A percentile compares a stretch with the other conserved stretches of the same genome.
phyloP scores from a whole-genome alignment of 2,797 vertebrate species.

The Steatocranus sp. region DNA sequence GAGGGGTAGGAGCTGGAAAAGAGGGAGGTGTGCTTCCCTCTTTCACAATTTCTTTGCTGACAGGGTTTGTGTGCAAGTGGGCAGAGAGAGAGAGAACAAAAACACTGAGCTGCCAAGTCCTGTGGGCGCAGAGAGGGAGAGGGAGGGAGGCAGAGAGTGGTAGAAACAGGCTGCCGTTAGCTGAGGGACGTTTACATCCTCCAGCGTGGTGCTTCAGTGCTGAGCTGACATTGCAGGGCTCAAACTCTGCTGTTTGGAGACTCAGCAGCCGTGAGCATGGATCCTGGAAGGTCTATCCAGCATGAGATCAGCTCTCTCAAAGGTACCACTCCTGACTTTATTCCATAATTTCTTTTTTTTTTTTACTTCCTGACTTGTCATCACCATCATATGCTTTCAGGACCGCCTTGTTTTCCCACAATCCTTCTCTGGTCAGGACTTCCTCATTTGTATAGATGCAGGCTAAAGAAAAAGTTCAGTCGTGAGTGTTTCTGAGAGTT shows the following conservation, averaged over 20 bases:
- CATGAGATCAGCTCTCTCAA: slow-evolving; percentile 88
- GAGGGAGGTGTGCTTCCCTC: slow-evolving; percentile 47
- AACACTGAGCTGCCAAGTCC: slow-evolving; percentile 58
- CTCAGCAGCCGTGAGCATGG: slow-evolving; percentile 60
- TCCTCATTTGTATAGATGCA: slow-evolving; percentile 10
- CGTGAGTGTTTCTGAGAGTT: not conserved
- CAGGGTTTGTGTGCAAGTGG: slow-evolving; percentile 14
- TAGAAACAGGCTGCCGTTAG: not conserved
- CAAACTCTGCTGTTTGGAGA: not conserved
- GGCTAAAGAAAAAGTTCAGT: slow-evolving; percentile 1
- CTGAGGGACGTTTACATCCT: slow-evolving; percentile 32
- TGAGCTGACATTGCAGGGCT: slow-evolving; percentile 42
- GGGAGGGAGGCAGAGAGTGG: not conserved
- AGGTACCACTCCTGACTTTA: slow-evolving; percentile 64
- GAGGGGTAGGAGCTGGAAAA: slow-evolving; percentile 31
- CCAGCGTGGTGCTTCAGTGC: slow-evolving; percentile 5
- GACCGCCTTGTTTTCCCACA: slow-evolving; percentile 53
- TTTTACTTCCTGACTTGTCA: not conserved
- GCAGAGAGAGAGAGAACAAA: slow-evolving; percentile 30
- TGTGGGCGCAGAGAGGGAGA: slow-evolving; percentile 22
- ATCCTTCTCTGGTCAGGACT: slow-evolving; percentile 18
- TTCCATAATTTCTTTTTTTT: not conserved
- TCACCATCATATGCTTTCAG: not conserved
- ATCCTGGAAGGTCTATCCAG: slow-evolving; percentile 83
- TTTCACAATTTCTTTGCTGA: slow-evolving; percentile 30